A percentile compares a stretch with the other conserved stretches of the same genome.
Conservation (phyloP, 2,888 invertebrate species). For the Drosophila dives region DNA sequence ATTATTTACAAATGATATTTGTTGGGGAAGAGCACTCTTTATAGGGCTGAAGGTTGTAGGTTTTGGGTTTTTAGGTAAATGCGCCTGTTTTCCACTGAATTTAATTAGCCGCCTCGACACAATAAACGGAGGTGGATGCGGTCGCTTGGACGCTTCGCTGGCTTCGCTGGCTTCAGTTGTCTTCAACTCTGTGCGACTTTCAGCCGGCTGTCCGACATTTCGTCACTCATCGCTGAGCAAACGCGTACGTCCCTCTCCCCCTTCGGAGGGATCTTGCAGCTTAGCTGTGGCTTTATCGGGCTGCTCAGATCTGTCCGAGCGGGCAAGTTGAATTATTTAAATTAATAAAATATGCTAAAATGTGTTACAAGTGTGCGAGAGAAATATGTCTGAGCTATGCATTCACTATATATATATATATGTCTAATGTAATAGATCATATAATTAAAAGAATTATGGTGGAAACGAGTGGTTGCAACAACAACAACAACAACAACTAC, state of each 20-base stretch:
- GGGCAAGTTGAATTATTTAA: conserved; percentile 79
- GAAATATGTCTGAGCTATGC: conserved; percentile 55
- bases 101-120: conserved; percentile 71
- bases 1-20: conserved; percentile 25
- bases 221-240: conserved; percentile 75
- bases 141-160: conserved; percentile 80
- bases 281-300: conserved; percentile 47
- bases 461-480: conserved; percentile 55
- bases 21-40: conserved; percentile 9
- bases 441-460: conserved; percentile 82
- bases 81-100: conserved; percentile 79
- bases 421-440: conserved; percentile 79
- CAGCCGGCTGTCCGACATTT: conserved; percentile 53
- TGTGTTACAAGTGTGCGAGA: conserved; percentile 77
- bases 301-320: conserved; percentile 59
- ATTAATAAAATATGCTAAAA: conserved; percentile 83
- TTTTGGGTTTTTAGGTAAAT: conserved; percentile 51
- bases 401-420: conserved; percentile 14
- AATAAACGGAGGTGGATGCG: conserved; percentile 80
- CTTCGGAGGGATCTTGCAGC: conserved; percentile 15
- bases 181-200: conserved; percentile 39
- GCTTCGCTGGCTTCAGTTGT: conserved; percentile 49
- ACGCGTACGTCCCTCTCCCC: conserved; percentile 30
- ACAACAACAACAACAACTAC: conserved; percentile 29
- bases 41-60: not conserved